Evolutionary conservation across 2,888 invertebrate species (phyloP), one percentile per base, ranked within the genome.

Genomic region (Syrphus vitripennis): DNA sequence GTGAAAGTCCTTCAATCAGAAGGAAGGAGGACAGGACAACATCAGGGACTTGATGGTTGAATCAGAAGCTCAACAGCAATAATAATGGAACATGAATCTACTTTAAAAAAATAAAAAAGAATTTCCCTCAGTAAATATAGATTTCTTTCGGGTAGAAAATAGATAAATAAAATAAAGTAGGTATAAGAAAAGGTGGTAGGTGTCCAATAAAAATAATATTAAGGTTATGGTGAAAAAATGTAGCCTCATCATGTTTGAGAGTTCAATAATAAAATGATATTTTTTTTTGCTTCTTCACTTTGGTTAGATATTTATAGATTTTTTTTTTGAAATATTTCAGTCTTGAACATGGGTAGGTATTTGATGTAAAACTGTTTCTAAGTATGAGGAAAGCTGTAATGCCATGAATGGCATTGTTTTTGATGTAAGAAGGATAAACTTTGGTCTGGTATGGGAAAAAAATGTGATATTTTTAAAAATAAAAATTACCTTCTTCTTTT

Each of bases 241-340:
- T 77, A 45, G 53, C 74, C 19, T 78, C 61, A 69, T 69, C 61
- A 31, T 31, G 19, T 57, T 75, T 67, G 21, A 61, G 83, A 61
- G 83, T 83, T 83, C 50, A 63, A 83, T 83, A 74, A 74, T 74
- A 78, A 83, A 83, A 78, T 69, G 4, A 14, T 48, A 5, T 45
- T 61, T 10, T 78, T 59, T 59, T 67, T 40, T 79, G 57, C 31
- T 42, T 40, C 21, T 59, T 74, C 24, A 19, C 48, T 37, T 40
- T 16, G 40, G n/a, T 21, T 37, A n/a, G n/a, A n/a, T n/a, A n/a
- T n/a, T n/a, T n/a, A n/a, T n/a, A n/a, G n/a, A 42, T 57, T 40
- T 78, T 69, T 72, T 55, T 42, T 67, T 65, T 72, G 50, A 53
- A 71, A 77, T 71, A 59, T 70, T 63, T 57, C 59, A 77, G 72